Evolutionary conservation across 2,113 vertebrate genomes (phyloP).

Genomic region (Columba livia): DNA sequence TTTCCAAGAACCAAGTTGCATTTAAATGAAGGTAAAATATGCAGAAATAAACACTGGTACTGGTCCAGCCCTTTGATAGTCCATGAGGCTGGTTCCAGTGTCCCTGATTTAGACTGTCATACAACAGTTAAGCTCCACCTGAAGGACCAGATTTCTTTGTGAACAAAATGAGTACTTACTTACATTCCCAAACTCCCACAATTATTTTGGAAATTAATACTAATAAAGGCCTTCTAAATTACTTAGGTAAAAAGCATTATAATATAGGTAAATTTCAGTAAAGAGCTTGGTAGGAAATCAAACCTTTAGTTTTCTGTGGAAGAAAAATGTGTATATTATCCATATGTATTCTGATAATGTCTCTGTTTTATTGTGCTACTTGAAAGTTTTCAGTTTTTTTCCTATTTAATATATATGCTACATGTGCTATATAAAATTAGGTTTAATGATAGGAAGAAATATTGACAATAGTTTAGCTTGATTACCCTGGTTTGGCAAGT

Average conservation of each 20-base stretch:
- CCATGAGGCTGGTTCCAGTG: background rate
- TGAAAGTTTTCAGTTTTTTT: background rate
- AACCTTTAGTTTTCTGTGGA: background rate
- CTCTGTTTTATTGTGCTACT: background rate
- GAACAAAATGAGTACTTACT: background rate
- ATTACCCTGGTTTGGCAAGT: background rate
- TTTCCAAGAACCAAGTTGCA: background rate
- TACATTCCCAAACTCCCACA: background rate
- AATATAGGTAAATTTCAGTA: background rate
- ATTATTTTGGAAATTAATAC: background rate
- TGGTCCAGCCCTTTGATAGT: background rate
- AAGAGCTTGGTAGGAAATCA: background rate
- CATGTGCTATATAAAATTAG: background rate
- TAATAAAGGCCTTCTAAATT: background rate
- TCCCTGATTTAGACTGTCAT: background rate
- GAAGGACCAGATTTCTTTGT: background rate
- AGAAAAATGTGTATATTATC: background rate
- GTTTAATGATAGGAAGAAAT: background rate
- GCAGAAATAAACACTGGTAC: background rate
- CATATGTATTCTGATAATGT: background rate
- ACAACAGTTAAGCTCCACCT: background rate
- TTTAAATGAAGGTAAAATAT: background rate
- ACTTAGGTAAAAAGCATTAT: background rate
- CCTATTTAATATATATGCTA: background rate
- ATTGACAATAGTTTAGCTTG: background rate